A percentile compares a stretch with the other conserved stretches of the same genome.
phyloP scores from a whole-genome alignment of 2,797 vertebrate species.

The Darevskia mixta region DNA sequence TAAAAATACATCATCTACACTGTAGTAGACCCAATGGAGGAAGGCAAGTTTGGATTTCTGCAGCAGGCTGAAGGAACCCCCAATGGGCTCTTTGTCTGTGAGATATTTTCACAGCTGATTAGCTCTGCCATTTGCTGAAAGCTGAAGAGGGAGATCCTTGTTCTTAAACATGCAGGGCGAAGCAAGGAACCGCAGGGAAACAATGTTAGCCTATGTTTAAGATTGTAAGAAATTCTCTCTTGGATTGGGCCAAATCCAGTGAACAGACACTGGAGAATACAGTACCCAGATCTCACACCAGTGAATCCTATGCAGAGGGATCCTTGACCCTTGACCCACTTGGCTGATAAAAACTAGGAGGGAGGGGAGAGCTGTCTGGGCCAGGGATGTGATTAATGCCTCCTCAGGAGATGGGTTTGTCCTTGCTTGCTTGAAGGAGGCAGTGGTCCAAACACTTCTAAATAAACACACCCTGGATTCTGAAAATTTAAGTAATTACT shows the following conservation, averaged over 20 bases:
- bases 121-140: not conserved
- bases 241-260: not conserved
- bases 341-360: too few species aligned
- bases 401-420: too few species aligned
- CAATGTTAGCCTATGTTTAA: not conserved
- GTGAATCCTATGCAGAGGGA: too few species aligned
- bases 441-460: too few species aligned
- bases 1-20: not conserved
- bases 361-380: too few species aligned
- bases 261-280: too few species aligned
- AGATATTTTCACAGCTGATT: conserved; percentile 17
- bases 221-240: not conserved
- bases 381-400: too few species aligned
- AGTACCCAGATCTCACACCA: too few species aligned
- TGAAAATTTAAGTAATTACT: too few species aligned
- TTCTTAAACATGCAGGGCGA: not conserved
- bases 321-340: too few species aligned
- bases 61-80: not conserved
- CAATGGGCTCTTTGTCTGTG: not conserved
- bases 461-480: too few species aligned
- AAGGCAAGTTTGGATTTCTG: not conserved
- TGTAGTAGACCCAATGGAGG: not conserved
- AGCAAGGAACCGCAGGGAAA: not conserved
- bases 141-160: not conserved
- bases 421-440: too few species aligned